These are phyloP conservation scores for Larimichthys polyactis DNA, from an alignment of 2,113 vertebrate species.

Conservation along the genomic window DNA sequence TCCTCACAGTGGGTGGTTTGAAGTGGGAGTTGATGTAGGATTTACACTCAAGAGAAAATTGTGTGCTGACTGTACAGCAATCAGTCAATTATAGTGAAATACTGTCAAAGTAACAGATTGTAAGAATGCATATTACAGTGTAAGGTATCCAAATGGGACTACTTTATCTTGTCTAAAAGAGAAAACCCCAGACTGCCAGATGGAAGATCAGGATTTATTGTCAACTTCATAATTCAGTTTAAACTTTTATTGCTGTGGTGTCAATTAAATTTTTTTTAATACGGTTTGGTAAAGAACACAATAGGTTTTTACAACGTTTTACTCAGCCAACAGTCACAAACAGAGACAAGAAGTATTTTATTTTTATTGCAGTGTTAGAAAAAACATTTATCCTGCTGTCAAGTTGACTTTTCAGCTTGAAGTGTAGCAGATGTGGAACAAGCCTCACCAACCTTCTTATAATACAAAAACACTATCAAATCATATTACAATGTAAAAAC, in stretches of 20 bases:
- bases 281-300: neutral
- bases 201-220: constrained; percentile 14
- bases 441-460: neutral
- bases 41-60: constrained; percentile 13
- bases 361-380: neutral
- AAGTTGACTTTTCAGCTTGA: neutral
- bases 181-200: constrained; percentile 35
- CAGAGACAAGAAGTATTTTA: neutral
- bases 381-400: neutral
- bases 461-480: neutral
- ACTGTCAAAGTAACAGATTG: constrained; percentile 46
- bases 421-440: neutral
- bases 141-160: constrained; percentile 35
- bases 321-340: neutral
- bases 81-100: constrained; percentile 19
- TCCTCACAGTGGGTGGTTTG: constrained; percentile 19
- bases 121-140: constrained; percentile 35
- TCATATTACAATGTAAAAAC: neutral
- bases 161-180: constrained; percentile 23
- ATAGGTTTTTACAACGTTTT: neutral
- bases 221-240: constrained; percentile 32
- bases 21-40: constrained; percentile 24
- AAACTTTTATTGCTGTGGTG: neutral
- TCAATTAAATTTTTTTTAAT: neutral
- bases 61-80: constrained; percentile 25